phyloP scores from a whole-genome alignment of 2,113 vertebrate genomes.

The Lepisosteus oculatus region DNA sequence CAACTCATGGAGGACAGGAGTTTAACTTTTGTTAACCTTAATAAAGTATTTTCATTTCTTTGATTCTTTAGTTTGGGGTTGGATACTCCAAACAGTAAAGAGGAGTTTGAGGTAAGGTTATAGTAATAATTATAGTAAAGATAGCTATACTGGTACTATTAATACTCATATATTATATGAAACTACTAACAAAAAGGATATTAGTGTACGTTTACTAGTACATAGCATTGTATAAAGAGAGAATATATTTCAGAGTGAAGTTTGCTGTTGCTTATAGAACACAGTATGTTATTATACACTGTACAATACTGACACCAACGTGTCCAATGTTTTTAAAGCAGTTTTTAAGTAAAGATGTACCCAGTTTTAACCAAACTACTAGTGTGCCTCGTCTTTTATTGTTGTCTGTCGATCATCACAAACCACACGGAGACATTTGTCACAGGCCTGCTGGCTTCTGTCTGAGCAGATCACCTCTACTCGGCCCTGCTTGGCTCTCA shows the following conservation, averaged over 20 bases:
- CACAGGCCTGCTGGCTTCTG: too few relatives aligned
- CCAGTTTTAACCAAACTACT: constrained; percentile 22
- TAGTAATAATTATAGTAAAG: neutral
- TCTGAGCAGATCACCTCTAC: too few relatives aligned
- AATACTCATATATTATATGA: constrained; percentile 7
- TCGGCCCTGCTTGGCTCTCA: too few relatives aligned
- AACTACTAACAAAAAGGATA: constrained; percentile 7
- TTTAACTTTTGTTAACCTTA: neutral
- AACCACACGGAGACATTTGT: neutral
- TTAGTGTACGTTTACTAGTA: constrained; percentile 9
- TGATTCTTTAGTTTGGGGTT: too few relatives aligned
- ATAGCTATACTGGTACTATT: constrained; percentile 10
- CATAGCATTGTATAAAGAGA: constrained; percentile 16
- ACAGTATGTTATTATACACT: constrained; percentile 17
- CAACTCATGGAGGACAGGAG: neutral
- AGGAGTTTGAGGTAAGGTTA: neutral
- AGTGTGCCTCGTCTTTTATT: constrained; percentile 11
- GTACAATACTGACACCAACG: constrained; percentile 25
- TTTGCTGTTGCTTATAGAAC: constrained; percentile 22
- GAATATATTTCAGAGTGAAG: constrained; percentile 24
- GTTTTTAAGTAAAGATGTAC: constrained; percentile 41
- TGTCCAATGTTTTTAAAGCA: constrained; percentile 33
- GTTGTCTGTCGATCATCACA: constrained; percentile 11
- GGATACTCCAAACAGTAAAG: neutral
- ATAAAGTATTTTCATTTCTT: neutral